Conservation (phyloP, 2,797 vertebrate species). For the Poecilia wingei region DNA sequence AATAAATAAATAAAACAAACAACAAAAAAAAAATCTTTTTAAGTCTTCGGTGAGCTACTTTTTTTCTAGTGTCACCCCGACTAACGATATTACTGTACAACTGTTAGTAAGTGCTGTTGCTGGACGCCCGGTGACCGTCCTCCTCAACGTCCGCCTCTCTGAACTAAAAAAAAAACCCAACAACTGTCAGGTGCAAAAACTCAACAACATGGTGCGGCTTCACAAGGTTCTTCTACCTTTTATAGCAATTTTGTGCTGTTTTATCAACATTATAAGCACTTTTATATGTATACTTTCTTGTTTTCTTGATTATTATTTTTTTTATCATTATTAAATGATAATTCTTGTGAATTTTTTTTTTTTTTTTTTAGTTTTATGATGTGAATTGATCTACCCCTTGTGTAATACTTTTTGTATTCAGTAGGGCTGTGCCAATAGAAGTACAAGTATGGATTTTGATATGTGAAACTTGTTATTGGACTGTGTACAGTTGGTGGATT, state of each 20-base stretch:
- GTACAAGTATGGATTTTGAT: conserved; percentile 79
- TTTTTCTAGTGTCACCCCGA: conserved; percentile 78
- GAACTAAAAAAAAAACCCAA: conserved; percentile 61
- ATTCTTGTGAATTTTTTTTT: conserved; percentile 76
- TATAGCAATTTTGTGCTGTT: conserved; percentile 86
- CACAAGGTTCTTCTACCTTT: conserved; percentile 86
- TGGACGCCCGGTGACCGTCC: conserved; percentile 47
- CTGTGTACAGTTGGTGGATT: conserved; percentile 72
- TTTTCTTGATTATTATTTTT: conserved; percentile 63
- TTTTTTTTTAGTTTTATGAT: conserved; percentile 74
- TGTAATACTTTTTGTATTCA: conserved; percentile 84
- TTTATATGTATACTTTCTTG: conserved; percentile 83
- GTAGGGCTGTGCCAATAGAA: conserved; percentile 87
- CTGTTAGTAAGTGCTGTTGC: conserved; percentile 69
- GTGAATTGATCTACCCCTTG: conserved; percentile 83
- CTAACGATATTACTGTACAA: conserved; percentile 86
- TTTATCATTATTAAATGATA: conserved; percentile 47
- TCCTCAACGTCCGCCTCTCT: conserved; percentile 63
- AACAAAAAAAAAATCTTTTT: conserved; percentile 44
- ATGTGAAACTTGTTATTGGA: conserved; percentile 75
- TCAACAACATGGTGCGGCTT: conserved; percentile 85
- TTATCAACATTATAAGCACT: conserved; percentile 86
- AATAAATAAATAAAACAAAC: conserved; percentile 26
- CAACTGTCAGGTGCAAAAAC: conserved; percentile 83
- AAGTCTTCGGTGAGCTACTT: conserved; percentile 83